Percentiles rank a stretch among this genome's conserved stretches.
Evolutionary conservation across 2,888 invertebrate genomes (phyloP).

Genomic region (Catocala nupta): DNA sequence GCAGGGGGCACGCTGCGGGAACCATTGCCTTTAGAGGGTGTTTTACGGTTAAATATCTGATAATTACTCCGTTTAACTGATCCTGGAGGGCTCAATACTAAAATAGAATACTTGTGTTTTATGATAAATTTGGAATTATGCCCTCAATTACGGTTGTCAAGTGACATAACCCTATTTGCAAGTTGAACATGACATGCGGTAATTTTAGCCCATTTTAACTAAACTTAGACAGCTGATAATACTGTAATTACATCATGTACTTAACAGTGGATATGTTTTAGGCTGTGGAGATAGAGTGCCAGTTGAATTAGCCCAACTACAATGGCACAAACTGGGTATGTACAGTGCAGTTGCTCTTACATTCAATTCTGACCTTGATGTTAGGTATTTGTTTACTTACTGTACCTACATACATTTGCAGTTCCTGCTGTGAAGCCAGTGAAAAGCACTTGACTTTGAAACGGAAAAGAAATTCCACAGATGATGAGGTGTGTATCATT

Average conservation of each 20-base stretch:
- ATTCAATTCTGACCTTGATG: slow-evolving; percentile 70
- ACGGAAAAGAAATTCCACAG: slow-evolving; percentile 79
- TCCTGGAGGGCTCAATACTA: slow-evolving; percentile 52
- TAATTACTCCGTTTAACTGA: slow-evolving; percentile 42
- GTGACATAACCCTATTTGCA: slow-evolving; percentile 87
- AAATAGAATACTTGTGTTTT: slow-evolving; percentile 51
- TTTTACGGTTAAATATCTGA: slow-evolving; percentile 55
- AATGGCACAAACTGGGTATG: slow-evolving; percentile 84
- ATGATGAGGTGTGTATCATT: slow-evolving; percentile 78
- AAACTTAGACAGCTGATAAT: slow-evolving; percentile 57
- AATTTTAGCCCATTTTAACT: slow-evolving; percentile 71
- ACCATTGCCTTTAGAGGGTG: slow-evolving; percentile 58
- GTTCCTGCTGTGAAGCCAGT: slow-evolving; percentile 74
- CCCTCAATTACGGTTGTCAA: slow-evolving; percentile 79
- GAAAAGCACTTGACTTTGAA: slow-evolving; percentile 77
- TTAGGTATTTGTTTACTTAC: slow-evolving; percentile 70
- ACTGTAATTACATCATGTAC: slow-evolving; percentile 45
- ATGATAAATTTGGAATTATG: slow-evolving; percentile 66
- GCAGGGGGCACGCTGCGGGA: slow-evolving; percentile 83
- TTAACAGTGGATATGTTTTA: slow-evolving; percentile 67
- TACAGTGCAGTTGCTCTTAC: slow-evolving; percentile 58
- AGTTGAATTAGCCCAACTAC: slow-evolving; percentile 65
- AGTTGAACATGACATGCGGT: slow-evolving; percentile 85
- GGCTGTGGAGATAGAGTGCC: slow-evolving; percentile 64
- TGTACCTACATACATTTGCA: slow-evolving; percentile 63